Percentiles rank a stretch among this genome's conserved stretches.
Conservation (phyloP, 2,888 invertebrate genomes). For the Drosophila kambysellisi region DNA sequence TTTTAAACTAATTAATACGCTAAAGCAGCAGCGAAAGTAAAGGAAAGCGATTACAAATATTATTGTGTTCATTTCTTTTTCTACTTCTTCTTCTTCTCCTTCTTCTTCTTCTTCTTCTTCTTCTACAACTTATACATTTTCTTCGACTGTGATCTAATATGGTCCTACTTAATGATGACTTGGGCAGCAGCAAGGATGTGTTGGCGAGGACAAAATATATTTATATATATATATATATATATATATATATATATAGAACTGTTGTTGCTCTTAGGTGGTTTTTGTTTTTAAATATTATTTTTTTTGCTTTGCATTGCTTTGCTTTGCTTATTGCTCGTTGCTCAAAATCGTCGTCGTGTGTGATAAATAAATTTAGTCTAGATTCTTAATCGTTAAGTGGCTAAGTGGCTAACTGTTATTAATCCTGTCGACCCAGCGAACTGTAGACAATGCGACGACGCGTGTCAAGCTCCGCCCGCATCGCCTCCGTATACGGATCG, state of each 20-base stretch:
- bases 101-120: neutral
- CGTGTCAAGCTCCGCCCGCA: slow-evolving; percentile 86
- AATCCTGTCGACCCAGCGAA: slow-evolving; percentile 77
- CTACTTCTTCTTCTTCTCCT: neutral
- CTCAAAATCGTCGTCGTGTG: slow-evolving; percentile 1
- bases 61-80: slow-evolving; percentile 11
- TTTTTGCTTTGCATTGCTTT: slow-evolving; percentile 10
- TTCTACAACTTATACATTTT: neutral
- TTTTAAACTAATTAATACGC: slow-evolving; percentile 31
- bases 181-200: slow-evolving; percentile 6
- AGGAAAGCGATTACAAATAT: slow-evolving; percentile 35
- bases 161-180: slow-evolving; percentile 29
- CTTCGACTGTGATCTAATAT: slow-evolving; percentile 61
- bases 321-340: slow-evolving; percentile 32
- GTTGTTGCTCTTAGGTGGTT: slow-evolving; percentile 43
- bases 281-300: slow-evolving; percentile 5
- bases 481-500: slow-evolving; percentile 89
- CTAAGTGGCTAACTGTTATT: slow-evolving; percentile 3
- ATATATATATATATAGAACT: slow-evolving; percentile 13
- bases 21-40: slow-evolving; percentile 49
- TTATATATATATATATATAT: no score
- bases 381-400: neutral
- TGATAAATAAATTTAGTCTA: slow-evolving; percentile 1
- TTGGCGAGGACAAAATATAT: neutral
- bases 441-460: slow-evolving; percentile 86